Evolutionary conservation across 2,797 vertebrate genomes (phyloP).

Genomic region (Cygnus olor): DNA sequence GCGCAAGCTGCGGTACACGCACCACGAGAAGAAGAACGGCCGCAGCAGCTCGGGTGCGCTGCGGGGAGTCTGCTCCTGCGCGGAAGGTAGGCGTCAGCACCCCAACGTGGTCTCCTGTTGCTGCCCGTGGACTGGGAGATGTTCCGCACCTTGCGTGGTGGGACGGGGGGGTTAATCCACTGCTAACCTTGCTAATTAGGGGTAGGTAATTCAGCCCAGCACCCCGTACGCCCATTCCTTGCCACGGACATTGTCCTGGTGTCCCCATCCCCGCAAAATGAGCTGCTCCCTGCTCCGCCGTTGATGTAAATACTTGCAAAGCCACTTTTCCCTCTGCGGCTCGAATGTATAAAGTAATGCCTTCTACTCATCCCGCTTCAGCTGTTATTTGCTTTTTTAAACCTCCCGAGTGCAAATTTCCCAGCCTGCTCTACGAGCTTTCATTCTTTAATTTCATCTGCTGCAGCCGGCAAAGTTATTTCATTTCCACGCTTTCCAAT

Average conservation of each 20-base stretch:
- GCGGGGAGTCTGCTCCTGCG: slow-evolving; percentile 91
- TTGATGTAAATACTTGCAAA: not conserved
- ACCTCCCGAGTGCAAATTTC: not conserved
- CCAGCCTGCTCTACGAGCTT: not conserved
- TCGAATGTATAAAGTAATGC: not conserved
- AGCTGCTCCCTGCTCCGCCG: not conserved
- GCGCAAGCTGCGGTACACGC: slow-evolving; percentile 90
- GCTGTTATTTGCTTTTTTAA: not conserved
- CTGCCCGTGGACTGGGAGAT: slow-evolving; percentile 92
- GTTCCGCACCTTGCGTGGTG: slow-evolving; percentile 89
- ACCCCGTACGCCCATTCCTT: not conserved
- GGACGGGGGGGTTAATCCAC: not conserved
- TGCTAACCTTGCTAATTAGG: not conserved
- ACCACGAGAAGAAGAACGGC: slow-evolving; percentile 90
- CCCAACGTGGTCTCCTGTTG: too few species aligned
- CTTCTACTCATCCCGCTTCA: not conserved
- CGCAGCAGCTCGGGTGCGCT: slow-evolving; percentile 87
- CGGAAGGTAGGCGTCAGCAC: slow-evolving; percentile 80
- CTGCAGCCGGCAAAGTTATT: not conserved
- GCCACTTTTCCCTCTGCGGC: not conserved
- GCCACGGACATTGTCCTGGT: fast-evolving
- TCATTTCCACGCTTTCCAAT: not conserved
- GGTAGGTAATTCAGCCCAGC: not conserved
- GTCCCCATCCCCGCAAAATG: fast-evolving
- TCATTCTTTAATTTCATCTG: not conserved